These are phyloP conservation scores for Mesocentrotus franciscanus DNA, from an alignment of 53 echinoderm and acorn worm species.

Conservation along the genomic window DNA sequence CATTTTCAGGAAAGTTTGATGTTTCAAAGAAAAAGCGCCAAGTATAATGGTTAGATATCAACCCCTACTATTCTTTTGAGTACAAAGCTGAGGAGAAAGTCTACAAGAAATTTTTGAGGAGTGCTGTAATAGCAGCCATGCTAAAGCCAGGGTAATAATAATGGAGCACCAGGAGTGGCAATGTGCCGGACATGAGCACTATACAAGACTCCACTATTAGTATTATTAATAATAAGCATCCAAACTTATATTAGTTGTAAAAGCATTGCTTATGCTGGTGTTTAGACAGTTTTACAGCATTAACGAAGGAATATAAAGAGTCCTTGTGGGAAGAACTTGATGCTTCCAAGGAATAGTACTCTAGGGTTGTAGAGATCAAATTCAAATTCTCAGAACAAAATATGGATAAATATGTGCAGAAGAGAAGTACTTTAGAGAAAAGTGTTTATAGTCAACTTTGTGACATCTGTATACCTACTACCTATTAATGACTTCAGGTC, in stretches of 20 bases:
- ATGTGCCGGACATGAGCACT: no score
- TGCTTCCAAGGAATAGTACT: neutral
- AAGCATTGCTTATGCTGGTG: no score
- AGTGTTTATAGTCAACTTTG: neutral
- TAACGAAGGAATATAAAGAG: neutral
- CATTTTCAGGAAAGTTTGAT: no score
- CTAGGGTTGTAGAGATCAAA: neutral
- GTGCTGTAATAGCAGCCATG: no score
- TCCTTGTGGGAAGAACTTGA: neutral
- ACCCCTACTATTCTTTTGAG: constrained; percentile 77
- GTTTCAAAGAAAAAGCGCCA: neutral
- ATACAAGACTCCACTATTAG: no score
- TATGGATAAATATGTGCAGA: neutral
- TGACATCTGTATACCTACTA: no score
- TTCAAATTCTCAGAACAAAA: neutral
- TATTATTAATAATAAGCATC: no score
- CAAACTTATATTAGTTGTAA: no score
- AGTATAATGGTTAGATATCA: constrained; percentile 23
- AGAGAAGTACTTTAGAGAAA: neutral
- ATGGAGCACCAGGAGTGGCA: no score
- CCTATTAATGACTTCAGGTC: no score
- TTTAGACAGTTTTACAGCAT: no score
- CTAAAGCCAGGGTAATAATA: no score
- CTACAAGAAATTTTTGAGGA: constrained; percentile 75
- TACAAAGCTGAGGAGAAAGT: constrained; percentile 76